A percentile compares a stretch with the other conserved stretches of the same genome.
Evolutionary conservation across 1,140 invertebrate genomes (phyloP).

Genomic region (Mercenaria mercenaria): DNA sequence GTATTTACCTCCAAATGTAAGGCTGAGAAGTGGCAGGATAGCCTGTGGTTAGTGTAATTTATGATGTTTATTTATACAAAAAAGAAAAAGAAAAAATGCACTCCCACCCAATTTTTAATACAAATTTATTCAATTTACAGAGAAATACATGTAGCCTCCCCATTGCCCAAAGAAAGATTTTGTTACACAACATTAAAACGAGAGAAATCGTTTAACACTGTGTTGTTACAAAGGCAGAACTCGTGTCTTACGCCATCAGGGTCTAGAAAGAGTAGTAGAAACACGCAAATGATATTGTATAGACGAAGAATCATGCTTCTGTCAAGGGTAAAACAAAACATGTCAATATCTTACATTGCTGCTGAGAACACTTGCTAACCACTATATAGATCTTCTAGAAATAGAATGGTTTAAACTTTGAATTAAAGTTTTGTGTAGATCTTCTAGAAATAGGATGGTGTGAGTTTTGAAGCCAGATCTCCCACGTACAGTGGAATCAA

Average conservation of each 20-base stretch:
- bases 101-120: no score
- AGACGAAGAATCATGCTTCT: conserved; percentile 56
- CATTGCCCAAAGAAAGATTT: not conserved
- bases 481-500: no score
- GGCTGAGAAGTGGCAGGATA: no score
- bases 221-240: not conserved
- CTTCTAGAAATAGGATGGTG: no score
- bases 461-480: no score
- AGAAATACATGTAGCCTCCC: not conserved
- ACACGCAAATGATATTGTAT: conserved; percentile 43
- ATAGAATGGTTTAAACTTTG: no score
- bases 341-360: not conserved
- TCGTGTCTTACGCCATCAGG: not conserved
- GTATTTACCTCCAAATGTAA: no score
- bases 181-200: not conserved
- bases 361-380: not conserved
- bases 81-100: no score
- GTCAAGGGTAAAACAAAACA: not conserved
- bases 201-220: not conserved
- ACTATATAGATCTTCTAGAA: no score
- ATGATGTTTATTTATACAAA: no score
- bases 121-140: not conserved
- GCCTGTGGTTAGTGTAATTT: no score
- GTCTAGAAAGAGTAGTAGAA: not conserved
- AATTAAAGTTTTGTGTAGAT: no score